phyloP scores from a whole-genome alignment of 2,888 invertebrate genomes.

The Aelia acuminata region DNA sequence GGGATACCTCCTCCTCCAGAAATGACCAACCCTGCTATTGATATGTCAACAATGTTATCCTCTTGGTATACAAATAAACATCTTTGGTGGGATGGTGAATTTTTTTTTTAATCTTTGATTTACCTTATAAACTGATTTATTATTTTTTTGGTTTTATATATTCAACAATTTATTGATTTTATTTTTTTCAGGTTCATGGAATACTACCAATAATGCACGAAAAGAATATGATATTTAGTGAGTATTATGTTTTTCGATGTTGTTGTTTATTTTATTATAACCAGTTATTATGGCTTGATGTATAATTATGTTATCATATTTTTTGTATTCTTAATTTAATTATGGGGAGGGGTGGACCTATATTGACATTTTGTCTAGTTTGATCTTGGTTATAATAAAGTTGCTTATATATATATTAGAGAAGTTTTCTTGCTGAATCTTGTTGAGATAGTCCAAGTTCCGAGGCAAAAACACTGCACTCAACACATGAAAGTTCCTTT shows the following conservation, averaged over 20 bases:
- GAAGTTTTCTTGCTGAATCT: no score
- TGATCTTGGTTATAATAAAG: no score
- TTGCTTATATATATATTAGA: no score
- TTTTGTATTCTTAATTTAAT: no score
- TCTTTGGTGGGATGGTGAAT: slow-evolving; percentile 54
- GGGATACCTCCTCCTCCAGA: slow-evolving; percentile 56
- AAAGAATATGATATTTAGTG: slow-evolving; percentile 34
- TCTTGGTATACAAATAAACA: slow-evolving; percentile 43
- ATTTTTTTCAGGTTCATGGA: slow-evolving; percentile 25
- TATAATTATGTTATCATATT: no score
- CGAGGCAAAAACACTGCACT: no score
- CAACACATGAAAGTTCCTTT: no score
- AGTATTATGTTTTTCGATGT: background rate
- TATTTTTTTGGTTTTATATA: background rate
- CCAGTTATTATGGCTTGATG: no score
- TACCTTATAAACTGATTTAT: background rate
- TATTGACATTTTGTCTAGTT: no score
- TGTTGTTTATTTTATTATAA: background rate
- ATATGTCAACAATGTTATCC: slow-evolving; percentile 29
- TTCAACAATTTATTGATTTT: background rate
- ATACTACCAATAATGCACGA: background rate
- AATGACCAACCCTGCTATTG: slow-evolving; percentile 52
- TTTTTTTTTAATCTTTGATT: background rate
- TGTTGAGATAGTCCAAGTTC: no score
- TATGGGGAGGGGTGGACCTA: no score